Evolutionary conservation across 2,113 vertebrate genomes (phyloP).

Genomic region (Dicentrarchus labrax): DNA sequence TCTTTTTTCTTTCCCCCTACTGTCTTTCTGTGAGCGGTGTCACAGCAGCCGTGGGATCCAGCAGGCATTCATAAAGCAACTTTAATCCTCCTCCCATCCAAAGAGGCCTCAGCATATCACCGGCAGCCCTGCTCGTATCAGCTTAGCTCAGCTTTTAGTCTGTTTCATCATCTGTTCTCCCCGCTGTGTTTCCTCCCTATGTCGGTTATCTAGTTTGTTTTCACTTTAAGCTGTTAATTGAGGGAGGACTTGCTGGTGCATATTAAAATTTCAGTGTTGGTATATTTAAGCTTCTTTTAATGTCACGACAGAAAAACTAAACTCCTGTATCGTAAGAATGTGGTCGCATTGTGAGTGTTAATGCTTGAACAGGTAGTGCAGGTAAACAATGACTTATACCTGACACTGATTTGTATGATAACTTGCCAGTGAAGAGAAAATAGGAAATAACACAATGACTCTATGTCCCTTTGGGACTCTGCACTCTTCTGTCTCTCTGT

Average conservation of each 20-base stretch:
- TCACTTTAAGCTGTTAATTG: slow-evolving; percentile 27
- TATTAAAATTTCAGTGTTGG: background rate
- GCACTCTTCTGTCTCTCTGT: background rate
- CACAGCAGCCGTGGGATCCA: slow-evolving; percentile 43
- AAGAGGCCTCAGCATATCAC: slow-evolving; percentile 63
- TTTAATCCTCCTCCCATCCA: slow-evolving; percentile 60
- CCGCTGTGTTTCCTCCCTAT: background rate
- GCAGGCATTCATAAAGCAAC: slow-evolving; percentile 42
- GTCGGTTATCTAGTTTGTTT: background rate
- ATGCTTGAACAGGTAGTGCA: background rate
- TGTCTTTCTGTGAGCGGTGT: slow-evolving; percentile 1
- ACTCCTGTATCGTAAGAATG: background rate
- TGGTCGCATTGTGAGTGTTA: background rate
- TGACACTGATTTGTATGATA: background rate
- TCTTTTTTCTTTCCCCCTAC: background rate
- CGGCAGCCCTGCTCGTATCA: slow-evolving; percentile 43
- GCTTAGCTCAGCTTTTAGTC: slow-evolving; percentile 61
- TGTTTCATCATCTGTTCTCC: slow-evolving; percentile 46
- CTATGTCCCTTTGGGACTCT: background rate
- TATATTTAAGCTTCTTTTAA: slow-evolving; percentile 3
- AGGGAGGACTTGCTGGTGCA: background rate
- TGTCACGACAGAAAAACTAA: background rate
- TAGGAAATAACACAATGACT: background rate
- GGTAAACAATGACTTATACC: background rate
- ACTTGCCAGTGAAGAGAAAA: background rate